Evolutionary conservation across 2,888 invertebrate genomes (phyloP).

Genomic region (Biston betularia): DNA sequence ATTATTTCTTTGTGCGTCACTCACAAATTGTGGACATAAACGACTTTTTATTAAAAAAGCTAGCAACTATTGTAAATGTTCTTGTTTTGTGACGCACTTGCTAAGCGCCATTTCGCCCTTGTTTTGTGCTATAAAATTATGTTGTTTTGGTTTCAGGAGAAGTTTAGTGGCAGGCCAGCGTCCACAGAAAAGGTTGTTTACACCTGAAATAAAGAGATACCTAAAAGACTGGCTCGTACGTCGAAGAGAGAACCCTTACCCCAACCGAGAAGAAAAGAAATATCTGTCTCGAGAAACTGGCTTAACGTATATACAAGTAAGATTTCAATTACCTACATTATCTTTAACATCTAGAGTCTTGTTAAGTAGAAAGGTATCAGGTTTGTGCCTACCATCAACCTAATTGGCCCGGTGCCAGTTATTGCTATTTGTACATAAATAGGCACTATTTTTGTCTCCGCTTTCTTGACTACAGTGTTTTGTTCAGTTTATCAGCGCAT

Average conservation of each 20-base stretch:
- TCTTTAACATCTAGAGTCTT: conserved; percentile 23
- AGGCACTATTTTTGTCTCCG: conserved; percentile 83
- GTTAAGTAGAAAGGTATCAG: conserved; percentile 60
- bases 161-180: conserved; percentile 87
- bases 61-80: conserved; percentile 16
- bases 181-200: conserved; percentile 90
- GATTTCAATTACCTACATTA: conserved; percentile 38
- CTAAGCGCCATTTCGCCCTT: conserved; percentile 1
- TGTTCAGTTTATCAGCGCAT: conserved; percentile 48
- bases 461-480: conserved; percentile 71
- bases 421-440: conserved; percentile 83
- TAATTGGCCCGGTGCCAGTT: conserved; percentile 80
- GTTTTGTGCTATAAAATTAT: conserved; percentile 16
- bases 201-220: conserved; percentile 92
- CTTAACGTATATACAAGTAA: conserved; percentile 92
- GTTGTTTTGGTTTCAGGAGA: conserved; percentile 71
- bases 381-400: conserved; percentile 78
- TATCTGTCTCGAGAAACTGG: conserved; percentile 90
- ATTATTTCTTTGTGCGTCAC: conserved; percentile 81
- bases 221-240: conserved; percentile 92
- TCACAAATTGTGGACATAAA: conserved; percentile 37
- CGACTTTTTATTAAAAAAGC: conserved; percentile 52
- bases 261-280: conserved; percentile 92
- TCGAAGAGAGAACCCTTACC: conserved; percentile 92
- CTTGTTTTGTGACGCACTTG: conserved; percentile 24